These are phyloP conservation scores for Phortica magna DNA, from an alignment of 2,888 invertebrate genomes.

Conservation along the genomic window DNA sequence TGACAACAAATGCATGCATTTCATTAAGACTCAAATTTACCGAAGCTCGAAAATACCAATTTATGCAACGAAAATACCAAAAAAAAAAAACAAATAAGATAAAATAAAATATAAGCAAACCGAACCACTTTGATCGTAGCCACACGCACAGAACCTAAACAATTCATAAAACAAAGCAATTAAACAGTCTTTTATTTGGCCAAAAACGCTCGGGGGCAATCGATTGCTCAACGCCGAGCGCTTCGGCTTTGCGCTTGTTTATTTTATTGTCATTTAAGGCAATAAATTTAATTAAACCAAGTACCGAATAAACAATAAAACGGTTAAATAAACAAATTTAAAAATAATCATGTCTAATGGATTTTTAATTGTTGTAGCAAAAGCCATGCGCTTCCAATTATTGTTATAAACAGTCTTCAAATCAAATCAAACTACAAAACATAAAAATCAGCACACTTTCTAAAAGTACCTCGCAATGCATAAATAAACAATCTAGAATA, in stretches of 20 bases:
- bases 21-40: neutral
- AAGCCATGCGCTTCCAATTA: neutral
- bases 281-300: constrained; percentile 9
- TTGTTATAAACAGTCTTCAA: no score
- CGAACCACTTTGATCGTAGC: neutral
- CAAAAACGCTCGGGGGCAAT: neutral
- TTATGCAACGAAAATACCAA: neutral
- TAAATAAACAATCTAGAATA: no score
- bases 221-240: no score
- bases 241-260: no score
- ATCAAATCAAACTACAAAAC: no score
- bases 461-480: no score
- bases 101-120: no score
- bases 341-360: neutral
- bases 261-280: neutral
- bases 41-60: no score
- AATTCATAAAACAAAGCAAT: constrained; percentile 7
- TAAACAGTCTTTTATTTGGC: neutral
- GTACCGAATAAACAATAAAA: neutral
- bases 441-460: no score
- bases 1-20: neutral
- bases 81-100: neutral
- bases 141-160: constrained; percentile 10
- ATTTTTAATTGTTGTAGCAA: neutral
- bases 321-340: neutral